Percentiles rank a stretch among this genome's conserved stretches.
Conservation (phyloP, 1,140 invertebrate species). For the Neomicropteryx cornuta region DNA sequence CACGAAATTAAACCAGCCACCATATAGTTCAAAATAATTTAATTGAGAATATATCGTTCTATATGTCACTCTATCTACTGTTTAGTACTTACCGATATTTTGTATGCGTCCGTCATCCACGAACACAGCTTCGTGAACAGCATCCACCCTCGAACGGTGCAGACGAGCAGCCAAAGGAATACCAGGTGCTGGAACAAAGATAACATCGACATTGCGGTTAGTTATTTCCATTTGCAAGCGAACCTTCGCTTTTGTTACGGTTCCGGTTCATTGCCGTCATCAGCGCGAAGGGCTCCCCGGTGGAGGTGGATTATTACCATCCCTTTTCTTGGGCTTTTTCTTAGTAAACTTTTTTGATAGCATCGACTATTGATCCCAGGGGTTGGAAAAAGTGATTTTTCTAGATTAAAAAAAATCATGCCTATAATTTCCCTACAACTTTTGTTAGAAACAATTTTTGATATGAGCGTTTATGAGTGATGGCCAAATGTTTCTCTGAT, state of each 20-base stretch:
- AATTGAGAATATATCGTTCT: background rate
- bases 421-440: too few species aligned
- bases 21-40: slow-evolving; percentile 24
- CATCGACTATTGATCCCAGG: background rate
- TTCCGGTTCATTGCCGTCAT: background rate
- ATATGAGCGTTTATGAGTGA: too few species aligned
- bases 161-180: slow-evolving; percentile 31
- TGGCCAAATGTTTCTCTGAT: too few species aligned
- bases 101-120: slow-evolving; percentile 17
- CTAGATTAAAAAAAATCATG: too few species aligned
- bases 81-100: background rate
- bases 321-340: background rate
- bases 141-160: slow-evolving; percentile 30
- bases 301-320: background rate
- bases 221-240: too few species aligned
- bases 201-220: too few species aligned
- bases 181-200: slow-evolving; percentile 23
- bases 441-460: too few species aligned
- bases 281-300: background rate
- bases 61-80: background rate
- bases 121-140: slow-evolving; percentile 20
- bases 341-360: background rate
- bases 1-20: slow-evolving; percentile 22
- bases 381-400: background rate
- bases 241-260: too few species aligned